Conservation (phyloP, 2,797 vertebrate species). For the Myiotriccus ornatus region DNA sequence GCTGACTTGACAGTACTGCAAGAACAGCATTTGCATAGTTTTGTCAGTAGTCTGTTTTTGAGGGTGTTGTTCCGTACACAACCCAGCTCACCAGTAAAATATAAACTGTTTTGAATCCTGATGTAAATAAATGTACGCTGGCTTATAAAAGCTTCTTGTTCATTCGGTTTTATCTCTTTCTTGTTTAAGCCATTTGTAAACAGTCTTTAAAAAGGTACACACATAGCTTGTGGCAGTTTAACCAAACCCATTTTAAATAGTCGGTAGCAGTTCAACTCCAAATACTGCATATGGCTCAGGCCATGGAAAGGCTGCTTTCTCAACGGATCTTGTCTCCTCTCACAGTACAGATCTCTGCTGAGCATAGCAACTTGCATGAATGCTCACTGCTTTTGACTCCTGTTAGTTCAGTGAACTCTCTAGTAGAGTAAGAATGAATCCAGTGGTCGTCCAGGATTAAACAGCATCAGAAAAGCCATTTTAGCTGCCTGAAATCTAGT, state of each 20-base stretch:
- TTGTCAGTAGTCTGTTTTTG: slow-evolving; percentile 27
- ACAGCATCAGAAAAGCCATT: background rate
- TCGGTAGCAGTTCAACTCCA: background rate
- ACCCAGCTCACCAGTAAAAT: background rate
- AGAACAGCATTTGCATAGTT: background rate
- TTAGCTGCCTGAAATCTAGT: background rate
- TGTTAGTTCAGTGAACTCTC: background rate
- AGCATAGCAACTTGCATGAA: background rate
- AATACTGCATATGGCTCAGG: background rate
- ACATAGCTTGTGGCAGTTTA: background rate
- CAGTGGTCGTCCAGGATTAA: background rate
- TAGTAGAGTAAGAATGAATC: background rate
- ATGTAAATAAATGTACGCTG: background rate
- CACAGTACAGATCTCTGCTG: background rate
- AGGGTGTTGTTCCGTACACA: background rate
- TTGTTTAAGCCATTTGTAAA: background rate
- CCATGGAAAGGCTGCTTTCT: background rate
- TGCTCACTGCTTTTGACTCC: background rate
- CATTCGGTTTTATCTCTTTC: background rate
- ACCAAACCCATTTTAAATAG: background rate
- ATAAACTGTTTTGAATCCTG: background rate
- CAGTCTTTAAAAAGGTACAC: background rate
- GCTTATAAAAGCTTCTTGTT: background rate
- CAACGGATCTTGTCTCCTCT: background rate
- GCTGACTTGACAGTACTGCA: slow-evolving; percentile 31